Conservation (phyloP, 2,888 invertebrate genomes). For the Ceramica pisi region DNA sequence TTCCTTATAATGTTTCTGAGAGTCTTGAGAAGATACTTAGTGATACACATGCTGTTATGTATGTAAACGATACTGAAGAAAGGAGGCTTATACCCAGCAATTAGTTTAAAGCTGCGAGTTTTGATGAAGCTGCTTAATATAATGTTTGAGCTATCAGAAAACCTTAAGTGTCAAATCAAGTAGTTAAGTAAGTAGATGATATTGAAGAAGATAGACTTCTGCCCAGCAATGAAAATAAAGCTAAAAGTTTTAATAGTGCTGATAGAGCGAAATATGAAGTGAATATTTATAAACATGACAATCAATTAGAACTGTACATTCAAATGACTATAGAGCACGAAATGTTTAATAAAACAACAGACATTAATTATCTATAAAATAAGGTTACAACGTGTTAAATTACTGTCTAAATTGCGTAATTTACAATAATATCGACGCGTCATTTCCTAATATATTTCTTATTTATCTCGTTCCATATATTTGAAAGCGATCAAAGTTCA, state of each 20-base stretch:
- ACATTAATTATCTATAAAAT: slow-evolving; percentile 63
- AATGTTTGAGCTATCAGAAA: too few species aligned
- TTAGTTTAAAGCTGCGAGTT: not conserved
- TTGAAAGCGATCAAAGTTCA: slow-evolving; percentile 54
- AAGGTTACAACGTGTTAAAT: slow-evolving; percentile 61
- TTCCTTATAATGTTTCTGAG: slow-evolving; percentile 50
- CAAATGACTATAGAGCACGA: not conserved
- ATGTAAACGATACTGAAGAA: not conserved
- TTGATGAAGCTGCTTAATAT: not conserved
- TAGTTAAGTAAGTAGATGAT: not conserved
- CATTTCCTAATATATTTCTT: slow-evolving; percentile 55
- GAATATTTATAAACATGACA: not conserved
- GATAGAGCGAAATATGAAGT: not conserved
- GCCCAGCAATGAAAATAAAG: too few species aligned
- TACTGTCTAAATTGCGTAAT: slow-evolving; percentile 56
- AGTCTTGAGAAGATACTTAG: slow-evolving; percentile 37
- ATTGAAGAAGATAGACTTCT: too few species aligned
- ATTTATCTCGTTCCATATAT: slow-evolving; percentile 62
- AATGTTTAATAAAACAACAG: slow-evolving; percentile 40
- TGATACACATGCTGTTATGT: slow-evolving; percentile 16
- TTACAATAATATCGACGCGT: slow-evolving; percentile 46
- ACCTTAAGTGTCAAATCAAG: too few species aligned
- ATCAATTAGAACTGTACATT: not conserved
- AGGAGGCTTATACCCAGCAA: not conserved
- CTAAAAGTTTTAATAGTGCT: too few species aligned